These are phyloP conservation scores for Desoria tigrina DNA, from an alignment of 2,888 invertebrate genomes.

Conservation along the genomic window DNA sequence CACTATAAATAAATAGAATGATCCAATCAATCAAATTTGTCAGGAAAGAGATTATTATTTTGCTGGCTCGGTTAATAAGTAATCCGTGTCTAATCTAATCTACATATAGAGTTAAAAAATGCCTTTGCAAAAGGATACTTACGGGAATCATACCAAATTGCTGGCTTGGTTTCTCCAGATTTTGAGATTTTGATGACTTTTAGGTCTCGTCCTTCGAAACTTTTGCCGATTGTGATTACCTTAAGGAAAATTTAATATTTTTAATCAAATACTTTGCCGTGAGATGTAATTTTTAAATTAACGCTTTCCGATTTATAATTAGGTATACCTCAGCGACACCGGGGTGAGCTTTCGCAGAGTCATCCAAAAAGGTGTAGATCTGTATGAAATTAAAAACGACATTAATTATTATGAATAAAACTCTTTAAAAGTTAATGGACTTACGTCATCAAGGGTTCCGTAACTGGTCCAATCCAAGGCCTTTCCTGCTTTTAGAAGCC, in stretches of 20 bases:
- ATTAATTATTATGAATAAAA: constrained; percentile 1
- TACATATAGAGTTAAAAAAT: neutral
- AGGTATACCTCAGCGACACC: constrained; percentile 58
- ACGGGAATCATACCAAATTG: constrained; percentile 58
- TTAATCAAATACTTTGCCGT: neutral
- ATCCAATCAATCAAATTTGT: neutral
- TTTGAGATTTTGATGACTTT: constrained; percentile 63
- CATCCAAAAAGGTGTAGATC: constrained; percentile 65
- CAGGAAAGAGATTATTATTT: neutral
- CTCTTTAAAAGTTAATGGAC: constrained; percentile 2
- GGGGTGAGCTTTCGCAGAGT: constrained; percentile 60
- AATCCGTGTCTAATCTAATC: neutral
- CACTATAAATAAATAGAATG: constrained; percentile 16
- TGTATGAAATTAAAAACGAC: constrained; percentile 56
- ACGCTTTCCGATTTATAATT: neutral
- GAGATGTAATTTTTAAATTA: neutral
- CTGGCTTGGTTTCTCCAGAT: constrained; percentile 52
- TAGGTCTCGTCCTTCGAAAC: constrained; percentile 61
- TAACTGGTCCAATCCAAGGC: constrained; percentile 64
- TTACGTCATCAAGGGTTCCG: constrained; percentile 61
- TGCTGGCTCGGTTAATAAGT: neutral
- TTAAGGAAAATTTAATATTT: neutral
- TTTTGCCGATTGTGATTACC: constrained; percentile 62
- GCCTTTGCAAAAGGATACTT: neutral
- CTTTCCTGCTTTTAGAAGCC: constrained; percentile 42